Conservation (phyloP, 2,797 vertebrate species). For the Lacerta bilineata region DNA sequence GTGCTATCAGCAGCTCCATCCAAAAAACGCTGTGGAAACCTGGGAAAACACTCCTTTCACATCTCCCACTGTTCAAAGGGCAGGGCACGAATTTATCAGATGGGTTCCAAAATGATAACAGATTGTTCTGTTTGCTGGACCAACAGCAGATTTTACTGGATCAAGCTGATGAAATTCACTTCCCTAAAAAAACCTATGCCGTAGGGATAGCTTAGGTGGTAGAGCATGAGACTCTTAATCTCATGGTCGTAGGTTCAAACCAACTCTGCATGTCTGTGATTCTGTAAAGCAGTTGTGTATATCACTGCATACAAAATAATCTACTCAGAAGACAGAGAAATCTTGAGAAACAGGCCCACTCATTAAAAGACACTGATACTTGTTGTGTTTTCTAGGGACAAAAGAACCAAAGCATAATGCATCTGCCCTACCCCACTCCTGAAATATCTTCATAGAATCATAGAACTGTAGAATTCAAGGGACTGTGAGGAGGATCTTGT, state of each 20-base stretch:
- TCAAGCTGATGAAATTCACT: background rate
- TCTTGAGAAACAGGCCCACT: background rate
- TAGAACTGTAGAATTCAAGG: too few species aligned
- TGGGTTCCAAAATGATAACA: background rate
- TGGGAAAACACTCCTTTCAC: slow-evolving; percentile 53
- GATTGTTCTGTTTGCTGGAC: background rate
- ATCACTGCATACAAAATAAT: background rate
- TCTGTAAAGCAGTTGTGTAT: background rate
- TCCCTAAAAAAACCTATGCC: background rate
- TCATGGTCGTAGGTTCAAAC: too few species aligned
- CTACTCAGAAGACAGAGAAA: background rate
- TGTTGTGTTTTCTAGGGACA: background rate
- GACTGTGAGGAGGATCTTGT: too few species aligned
- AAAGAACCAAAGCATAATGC: background rate
- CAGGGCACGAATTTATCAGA: slow-evolving; percentile 4
- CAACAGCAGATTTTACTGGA: too few species aligned
- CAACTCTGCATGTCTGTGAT: too few species aligned
- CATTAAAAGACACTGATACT: background rate
- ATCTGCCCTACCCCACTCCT: background rate
- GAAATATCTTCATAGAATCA: background rate
- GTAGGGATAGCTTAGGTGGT: too few species aligned
- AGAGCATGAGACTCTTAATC: too few species aligned
- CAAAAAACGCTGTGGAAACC: slow-evolving; percentile 50
- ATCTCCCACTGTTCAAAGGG: slow-evolving; percentile 44
- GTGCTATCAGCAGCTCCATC: slow-evolving; percentile 64